A percentile compares a stretch with the other conserved stretches of the same genome.
Evolutionary conservation across 2,888 invertebrate species (phyloP).

Genomic region (Drosophila ustulata): DNA sequence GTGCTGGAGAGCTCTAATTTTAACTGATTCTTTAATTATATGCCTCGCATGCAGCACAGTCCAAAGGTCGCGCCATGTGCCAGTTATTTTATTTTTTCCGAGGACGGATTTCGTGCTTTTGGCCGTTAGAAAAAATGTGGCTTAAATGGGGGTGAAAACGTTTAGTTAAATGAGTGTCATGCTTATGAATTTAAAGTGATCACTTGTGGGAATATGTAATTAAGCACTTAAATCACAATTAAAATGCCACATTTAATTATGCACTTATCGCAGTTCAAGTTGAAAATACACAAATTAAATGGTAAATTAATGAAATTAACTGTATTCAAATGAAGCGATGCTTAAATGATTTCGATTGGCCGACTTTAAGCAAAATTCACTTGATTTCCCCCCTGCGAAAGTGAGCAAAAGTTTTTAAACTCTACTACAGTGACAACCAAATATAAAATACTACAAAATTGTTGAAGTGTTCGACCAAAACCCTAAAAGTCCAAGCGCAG

Average conservation of each 20-base stretch:
- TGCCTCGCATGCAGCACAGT: conserved; percentile 22
- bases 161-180: conserved; percentile 9
- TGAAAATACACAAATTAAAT: background rate
- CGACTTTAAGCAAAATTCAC: background rate
- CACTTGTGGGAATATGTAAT: conserved; percentile 12
- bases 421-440: conserved; percentile 59
- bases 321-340: background rate
- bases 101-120: background rate
- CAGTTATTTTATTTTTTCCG: background rate
- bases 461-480: conserved; percentile 52
- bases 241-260: background rate
- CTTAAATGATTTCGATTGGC: background rate
- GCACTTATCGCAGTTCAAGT: background rate
- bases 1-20: conserved; percentile 2
- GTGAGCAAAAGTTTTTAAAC: conserved; percentile 39
- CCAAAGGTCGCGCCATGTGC: conserved; percentile 13
- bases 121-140: background rate
- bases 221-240: conserved; percentile 2
- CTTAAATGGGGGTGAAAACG: background rate
- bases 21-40: conserved; percentile 13
- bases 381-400: too few species aligned
- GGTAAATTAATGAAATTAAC: background rate
- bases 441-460: conserved; percentile 62
- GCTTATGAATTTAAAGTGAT: conserved; percentile 4
- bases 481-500: conserved; percentile 37